phyloP scores from a whole-genome alignment of 2,113 vertebrate genomes.

The Anseranas semipalmata region DNA sequence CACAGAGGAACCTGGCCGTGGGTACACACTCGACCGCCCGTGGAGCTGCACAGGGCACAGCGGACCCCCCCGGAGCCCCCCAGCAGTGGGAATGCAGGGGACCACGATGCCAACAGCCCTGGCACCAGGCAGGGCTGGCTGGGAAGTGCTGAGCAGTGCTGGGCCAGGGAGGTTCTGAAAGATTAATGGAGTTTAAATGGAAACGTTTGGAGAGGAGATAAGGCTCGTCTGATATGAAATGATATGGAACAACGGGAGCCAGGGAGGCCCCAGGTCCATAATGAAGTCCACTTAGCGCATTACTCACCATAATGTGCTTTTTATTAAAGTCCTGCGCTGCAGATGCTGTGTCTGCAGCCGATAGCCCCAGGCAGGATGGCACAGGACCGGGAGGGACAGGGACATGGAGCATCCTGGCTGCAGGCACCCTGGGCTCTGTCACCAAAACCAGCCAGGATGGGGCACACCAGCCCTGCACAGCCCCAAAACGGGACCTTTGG shows the following conservation, averaged over 20 bases:
- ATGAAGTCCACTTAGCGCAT: constrained; percentile 71
- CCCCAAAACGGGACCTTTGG: background rate
- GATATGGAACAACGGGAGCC: constrained; percentile 41
- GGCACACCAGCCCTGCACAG: rapidly evolving
- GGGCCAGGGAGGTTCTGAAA: constrained; percentile 19
- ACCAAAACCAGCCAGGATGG: rapidly evolving
- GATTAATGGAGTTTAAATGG: constrained; percentile 74
- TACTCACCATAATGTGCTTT: constrained; percentile 52
- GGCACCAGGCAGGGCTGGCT: background rate
- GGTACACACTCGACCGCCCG: rapidly evolving
- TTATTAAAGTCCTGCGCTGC: constrained; percentile 41
- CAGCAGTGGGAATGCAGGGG: background rate
- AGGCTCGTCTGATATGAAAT: constrained; percentile 69
- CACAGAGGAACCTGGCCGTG: rapidly evolving
- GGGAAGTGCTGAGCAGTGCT: background rate
- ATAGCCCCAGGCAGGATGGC: background rate
- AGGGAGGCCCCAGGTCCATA: constrained; percentile 27
- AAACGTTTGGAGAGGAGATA: constrained; percentile 67
- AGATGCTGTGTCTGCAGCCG: background rate
- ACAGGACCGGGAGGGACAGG: background rate
- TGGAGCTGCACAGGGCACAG: rapidly evolving
- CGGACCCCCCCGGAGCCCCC: background rate
- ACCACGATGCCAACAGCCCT: background rate
- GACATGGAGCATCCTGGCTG: no score
- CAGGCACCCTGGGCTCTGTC: background rate